These are phyloP conservation scores for Myotis vivesi DNA, from an alignment of 2,797 vertebrate genomes.

Conservation along the genomic window DNA sequence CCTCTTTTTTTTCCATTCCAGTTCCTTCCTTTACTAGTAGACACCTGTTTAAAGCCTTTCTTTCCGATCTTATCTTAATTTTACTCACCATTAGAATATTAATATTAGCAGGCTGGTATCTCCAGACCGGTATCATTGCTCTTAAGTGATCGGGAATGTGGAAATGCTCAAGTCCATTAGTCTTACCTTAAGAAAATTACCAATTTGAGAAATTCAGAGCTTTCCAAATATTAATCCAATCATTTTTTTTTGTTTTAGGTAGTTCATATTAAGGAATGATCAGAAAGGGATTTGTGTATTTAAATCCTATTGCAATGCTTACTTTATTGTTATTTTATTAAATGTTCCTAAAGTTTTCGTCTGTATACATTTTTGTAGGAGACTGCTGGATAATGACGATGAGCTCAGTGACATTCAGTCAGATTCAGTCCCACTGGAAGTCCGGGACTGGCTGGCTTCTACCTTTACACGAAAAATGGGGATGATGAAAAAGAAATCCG, in stretches of 20 bases:
- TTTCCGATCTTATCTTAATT: background rate
- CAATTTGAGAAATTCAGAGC: constrained; percentile 25
- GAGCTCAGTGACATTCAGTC: constrained; percentile 95
- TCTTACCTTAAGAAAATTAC: background rate
- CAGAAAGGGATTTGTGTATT: background rate
- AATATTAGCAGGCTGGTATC: background rate
- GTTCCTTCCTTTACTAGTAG: background rate
- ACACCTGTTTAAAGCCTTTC: background rate
- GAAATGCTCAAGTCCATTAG: background rate
- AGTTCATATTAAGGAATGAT: background rate
- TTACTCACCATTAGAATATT: background rate
- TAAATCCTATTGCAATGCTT: background rate
- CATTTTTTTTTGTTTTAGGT: background rate
- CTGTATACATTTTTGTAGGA: constrained; percentile 81
- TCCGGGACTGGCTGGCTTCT: constrained; percentile 97
- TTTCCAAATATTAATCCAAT: background rate
- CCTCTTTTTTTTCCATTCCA: background rate
- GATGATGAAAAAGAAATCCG: constrained; percentile 91
- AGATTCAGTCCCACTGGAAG: constrained; percentile 94
- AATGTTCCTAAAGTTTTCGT: background rate
- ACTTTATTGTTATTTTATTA: background rate
- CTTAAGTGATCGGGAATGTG: background rate
- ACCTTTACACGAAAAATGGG: constrained; percentile 98
- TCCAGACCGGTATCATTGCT: background rate
- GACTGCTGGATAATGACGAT: constrained; percentile 95